Evolutionary conservation across 1,140 invertebrate species (phyloP).

Genomic region (Reticulitermes speratus): DNA sequence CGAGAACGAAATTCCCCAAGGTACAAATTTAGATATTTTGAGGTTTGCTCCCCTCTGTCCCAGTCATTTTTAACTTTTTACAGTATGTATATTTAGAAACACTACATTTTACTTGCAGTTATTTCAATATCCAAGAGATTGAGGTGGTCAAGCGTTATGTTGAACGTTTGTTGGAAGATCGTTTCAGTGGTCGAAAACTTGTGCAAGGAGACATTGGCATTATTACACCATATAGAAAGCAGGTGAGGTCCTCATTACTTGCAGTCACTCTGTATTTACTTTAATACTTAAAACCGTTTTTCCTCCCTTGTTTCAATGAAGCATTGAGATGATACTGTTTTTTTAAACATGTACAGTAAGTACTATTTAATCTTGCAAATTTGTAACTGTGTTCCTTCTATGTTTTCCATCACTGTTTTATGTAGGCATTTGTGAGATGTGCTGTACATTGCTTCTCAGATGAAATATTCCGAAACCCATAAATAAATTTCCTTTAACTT

Average conservation of each 20-base stretch:
- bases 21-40: neutral
- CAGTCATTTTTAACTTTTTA: too few species aligned
- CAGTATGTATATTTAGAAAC: too few species aligned
- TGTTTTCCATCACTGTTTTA: too few species aligned
- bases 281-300: neutral
- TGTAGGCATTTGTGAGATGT: too few species aligned
- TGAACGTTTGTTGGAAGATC: conserved; percentile 42
- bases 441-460: too few species aligned
- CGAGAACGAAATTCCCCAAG: conserved; percentile 70
- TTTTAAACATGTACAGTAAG: too few species aligned
- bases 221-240: conserved; percentile 89
- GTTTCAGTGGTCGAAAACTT: neutral
- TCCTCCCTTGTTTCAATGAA: neutral
- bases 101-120: conserved; percentile 53
- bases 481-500: too few species aligned
- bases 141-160: conserved; percentile 64
- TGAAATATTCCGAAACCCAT: too few species aligned
- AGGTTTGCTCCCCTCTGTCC: too few species aligned
- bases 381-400: too few species aligned
- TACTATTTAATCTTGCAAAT: too few species aligned
- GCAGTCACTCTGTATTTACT: neutral
- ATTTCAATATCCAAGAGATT: conserved; percentile 86
- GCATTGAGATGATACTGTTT: too few species aligned
- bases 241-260: conserved; percentile 56
- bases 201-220: conserved; percentile 75